Percentiles rank a stretch among this genome's conserved stretches.
Evolutionary conservation across 2,797 vertebrate species (phyloP).

Genomic region (Scarus forsteni): DNA sequence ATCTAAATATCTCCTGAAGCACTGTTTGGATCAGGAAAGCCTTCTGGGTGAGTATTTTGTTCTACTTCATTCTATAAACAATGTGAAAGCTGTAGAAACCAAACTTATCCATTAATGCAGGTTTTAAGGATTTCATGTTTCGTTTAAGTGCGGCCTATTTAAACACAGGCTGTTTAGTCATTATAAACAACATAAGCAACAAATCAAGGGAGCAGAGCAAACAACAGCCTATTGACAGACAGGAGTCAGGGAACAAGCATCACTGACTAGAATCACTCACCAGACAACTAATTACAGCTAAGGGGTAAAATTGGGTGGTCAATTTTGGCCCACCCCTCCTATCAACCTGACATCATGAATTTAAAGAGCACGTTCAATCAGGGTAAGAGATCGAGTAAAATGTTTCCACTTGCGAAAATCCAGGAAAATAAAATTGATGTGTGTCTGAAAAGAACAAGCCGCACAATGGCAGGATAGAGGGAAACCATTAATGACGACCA

Average conservation of each 20-base stretch:
- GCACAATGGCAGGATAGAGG: not conserved
- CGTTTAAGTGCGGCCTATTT: not conserved
- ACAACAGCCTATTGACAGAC: not conserved
- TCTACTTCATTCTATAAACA: no score
- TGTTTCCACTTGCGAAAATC: not conserved
- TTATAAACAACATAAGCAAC: not conserved
- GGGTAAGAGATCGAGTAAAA: not conserved
- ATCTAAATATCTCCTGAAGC: no score
- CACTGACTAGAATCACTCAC: not conserved
- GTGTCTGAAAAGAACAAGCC: not conserved
- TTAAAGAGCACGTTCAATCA: not conserved
- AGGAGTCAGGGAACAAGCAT: not conserved
- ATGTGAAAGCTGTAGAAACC: no score
- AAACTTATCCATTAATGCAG: no score
- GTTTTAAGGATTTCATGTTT: not conserved
- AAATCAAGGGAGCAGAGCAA: not conserved
- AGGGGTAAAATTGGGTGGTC: not conserved
- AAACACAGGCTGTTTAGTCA: not conserved
- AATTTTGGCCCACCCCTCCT: not conserved
- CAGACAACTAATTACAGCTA: not conserved
- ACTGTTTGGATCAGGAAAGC: no score
- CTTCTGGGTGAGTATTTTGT: no score
- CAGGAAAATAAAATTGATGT: not conserved
- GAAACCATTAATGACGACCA: not conserved
- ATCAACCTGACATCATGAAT: not conserved